phyloP scores from a whole-genome alignment of 23 tunicate genomes.

The Diplosoma virens region DNA sequence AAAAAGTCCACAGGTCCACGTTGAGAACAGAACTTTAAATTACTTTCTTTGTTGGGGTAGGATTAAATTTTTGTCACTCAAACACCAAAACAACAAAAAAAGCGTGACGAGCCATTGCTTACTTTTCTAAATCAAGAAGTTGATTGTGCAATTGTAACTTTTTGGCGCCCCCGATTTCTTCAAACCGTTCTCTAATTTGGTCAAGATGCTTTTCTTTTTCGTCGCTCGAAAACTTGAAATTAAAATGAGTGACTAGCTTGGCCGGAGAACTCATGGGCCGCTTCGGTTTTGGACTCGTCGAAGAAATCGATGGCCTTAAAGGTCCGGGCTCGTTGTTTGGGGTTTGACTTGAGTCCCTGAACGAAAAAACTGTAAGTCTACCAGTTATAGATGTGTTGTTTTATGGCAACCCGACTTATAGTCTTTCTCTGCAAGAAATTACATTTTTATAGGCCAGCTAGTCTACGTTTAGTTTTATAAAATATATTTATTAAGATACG shows the following conservation, averaged over 20 bases:
- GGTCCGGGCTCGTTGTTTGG: not conserved
- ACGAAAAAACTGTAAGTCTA: not conserved
- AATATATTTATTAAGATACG: too few species aligned
- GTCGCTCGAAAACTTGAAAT: conserved; percentile 57
- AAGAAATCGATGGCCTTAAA: conserved; percentile 14
- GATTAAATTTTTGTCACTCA: too few species aligned
- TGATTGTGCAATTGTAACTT: conserved; percentile 76
- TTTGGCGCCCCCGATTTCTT: conserved; percentile 65
- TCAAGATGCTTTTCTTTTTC: conserved; percentile 54
- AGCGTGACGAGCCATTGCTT: not conserved
- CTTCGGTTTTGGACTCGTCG: not conserved
- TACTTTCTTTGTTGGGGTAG: too few species aligned
- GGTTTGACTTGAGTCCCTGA: conserved; percentile 13
- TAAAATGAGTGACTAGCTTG: conserved; percentile 48
- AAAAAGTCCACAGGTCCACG: too few species aligned
- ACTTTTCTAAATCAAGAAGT: conserved; percentile 65
- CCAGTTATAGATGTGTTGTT: not conserved
- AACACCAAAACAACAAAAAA: too few species aligned
- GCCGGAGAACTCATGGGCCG: conserved; percentile 90
- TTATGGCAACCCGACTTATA: too few species aligned
- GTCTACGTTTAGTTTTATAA: too few species aligned
- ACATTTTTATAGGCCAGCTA: too few species aligned
- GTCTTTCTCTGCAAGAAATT: too few species aligned
- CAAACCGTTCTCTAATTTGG: conserved; percentile 52
- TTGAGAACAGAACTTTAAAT: too few species aligned